These are phyloP conservation scores for Drosophila lacertosa DNA, from an alignment of 1,140 invertebrate genomes.

Conservation along the genomic window DNA sequence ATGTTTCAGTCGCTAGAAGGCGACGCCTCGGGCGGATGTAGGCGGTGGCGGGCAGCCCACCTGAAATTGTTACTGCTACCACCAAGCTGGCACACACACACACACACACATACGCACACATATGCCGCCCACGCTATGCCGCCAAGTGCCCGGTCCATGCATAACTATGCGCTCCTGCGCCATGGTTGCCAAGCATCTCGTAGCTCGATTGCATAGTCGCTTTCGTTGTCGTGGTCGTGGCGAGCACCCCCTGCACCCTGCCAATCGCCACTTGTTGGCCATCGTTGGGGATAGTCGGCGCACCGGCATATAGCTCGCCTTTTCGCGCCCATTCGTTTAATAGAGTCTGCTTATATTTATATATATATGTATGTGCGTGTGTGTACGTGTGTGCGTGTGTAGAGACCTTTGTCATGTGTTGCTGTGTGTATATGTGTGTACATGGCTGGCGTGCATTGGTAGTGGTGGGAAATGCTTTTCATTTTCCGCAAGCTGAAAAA, in stretches of 20 bases:
- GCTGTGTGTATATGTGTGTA: conserved; percentile 11
- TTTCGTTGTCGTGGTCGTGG: background rate
- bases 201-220: conserved; percentile 47
- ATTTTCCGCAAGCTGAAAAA: conserved; percentile 79
- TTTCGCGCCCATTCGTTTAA: conserved; percentile 40
- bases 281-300: conserved; percentile 40
- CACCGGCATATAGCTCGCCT: conserved; percentile 57
- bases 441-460: conserved; percentile 29
- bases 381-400: conserved; percentile 5
- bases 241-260: conserved; percentile 8
- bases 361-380: background rate
- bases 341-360: conserved; percentile 14
- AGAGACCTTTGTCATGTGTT: conserved; percentile 21
- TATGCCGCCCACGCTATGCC: conserved; percentile 21
- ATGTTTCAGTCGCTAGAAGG: conserved; percentile 63
- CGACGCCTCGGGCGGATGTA: conserved; percentile 6
- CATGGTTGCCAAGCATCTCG: conserved; percentile 40
- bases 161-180: conserved; percentile 33
- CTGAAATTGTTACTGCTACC: conserved; percentile 49
- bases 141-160: conserved; percentile 17
- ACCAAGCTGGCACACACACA: conserved; percentile 7
- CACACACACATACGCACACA: conserved; percentile 1
- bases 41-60: conserved; percentile 35
- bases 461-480: conserved; percentile 61
- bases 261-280: conserved; percentile 66